Evolutionary conservation across 2,113 vertebrate species (phyloP), one percentile per base, ranked within the genome.

Genomic region (Nicator chloris): DNA sequence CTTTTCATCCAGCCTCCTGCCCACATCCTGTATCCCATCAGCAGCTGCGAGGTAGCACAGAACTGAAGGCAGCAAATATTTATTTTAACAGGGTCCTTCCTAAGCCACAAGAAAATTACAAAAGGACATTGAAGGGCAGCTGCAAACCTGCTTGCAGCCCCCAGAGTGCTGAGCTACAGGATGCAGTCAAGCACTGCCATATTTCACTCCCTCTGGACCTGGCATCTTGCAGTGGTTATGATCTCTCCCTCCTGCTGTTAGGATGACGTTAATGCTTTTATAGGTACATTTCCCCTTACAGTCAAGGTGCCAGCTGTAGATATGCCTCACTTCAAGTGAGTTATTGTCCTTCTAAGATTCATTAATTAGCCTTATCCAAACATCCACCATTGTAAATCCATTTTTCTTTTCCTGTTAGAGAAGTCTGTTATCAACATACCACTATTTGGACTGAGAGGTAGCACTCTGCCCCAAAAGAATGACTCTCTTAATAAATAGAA

Each of bases 341-440:
- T 80, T 88, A 86, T 40, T 83, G 47, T 53, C 54, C 71, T 83
- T 44, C 63, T 40, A 73, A 88, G 82, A 51, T 92, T 90, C 93
- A 80, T 94, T 92, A 88, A 95, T 95, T 95, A 92, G 59, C 76
- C 64, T 93, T 96, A 61, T 88, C 78, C 82, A 93, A 94, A 94
- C 84, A 96, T 85, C 82, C 53, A 69, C 53, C 1, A 3, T 42
- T 78, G 83, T 18, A 95, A 91, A 65, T 45, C 68, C 27, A 31
- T 85, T 90, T 91, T 90, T 94, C 65, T 87, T 94, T 64, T 68
- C 78, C 66, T 82, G 44, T 31, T 80, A 61, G 3, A 4, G 17
- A 49, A 68, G 47, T 24, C 70, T 57, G 82, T 92, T 93, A 82
- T 56, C 92, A 69, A n/a, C 45, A 30, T 9, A 51, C 30, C 44